phyloP scores from a whole-genome alignment of 2,888 invertebrate genomes.

The Platypus cylindrus region DNA sequence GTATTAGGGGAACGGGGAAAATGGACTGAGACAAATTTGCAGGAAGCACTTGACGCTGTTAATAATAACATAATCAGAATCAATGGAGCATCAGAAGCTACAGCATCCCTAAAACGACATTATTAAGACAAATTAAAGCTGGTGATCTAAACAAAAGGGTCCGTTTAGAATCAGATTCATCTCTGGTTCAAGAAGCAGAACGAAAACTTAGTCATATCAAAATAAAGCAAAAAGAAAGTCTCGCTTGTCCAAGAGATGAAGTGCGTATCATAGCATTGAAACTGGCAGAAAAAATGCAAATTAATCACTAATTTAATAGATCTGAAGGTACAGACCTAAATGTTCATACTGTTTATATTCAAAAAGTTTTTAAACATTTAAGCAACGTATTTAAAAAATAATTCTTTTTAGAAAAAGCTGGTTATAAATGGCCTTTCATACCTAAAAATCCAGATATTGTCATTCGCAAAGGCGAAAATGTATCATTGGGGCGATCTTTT shows the following conservation, averaged over 20 bases:
- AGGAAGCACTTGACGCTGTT: background rate
- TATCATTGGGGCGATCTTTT: background rate
- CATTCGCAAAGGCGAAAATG: constrained; percentile 1
- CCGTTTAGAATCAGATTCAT: background rate
- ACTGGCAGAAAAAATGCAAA: background rate
- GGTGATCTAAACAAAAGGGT: constrained; percentile 3
- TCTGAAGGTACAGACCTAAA: constrained; percentile 1
- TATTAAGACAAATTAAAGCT: constrained; percentile 1
- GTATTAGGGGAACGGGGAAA: background rate
- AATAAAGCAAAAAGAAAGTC: constrained; percentile 1
- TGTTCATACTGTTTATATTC: background rate
- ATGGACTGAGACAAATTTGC: background rate
- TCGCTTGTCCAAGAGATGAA: constrained; percentile 3
- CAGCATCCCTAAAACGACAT: constrained; percentile 4
- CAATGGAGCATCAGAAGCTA: background rate
- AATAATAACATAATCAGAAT: constrained; percentile 1
- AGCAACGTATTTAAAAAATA: no score
- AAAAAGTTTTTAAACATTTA: constrained; percentile 1
- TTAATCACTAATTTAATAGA: constrained; percentile 5
- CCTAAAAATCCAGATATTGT: background rate
- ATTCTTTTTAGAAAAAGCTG: constrained; percentile 4
- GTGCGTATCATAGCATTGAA: constrained; percentile 3
- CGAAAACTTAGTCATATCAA: constrained; percentile 2
- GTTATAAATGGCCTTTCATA: constrained; percentile 1
- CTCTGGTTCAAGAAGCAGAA: constrained; percentile 2